Conservation (phyloP, 2,113 vertebrate species). For the Nibea albiflora region DNA sequence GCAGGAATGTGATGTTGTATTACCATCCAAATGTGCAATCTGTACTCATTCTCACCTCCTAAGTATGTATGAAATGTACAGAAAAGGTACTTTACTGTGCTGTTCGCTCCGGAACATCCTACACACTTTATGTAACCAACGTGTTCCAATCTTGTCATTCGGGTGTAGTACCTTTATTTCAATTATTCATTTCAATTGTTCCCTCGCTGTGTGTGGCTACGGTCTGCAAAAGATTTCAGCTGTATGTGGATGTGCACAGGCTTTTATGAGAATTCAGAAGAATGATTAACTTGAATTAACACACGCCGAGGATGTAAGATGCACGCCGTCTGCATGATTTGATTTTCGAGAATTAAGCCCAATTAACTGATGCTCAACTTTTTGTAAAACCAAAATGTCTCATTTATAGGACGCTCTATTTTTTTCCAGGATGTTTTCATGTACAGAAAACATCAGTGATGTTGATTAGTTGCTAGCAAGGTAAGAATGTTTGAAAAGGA, state of each 20-base stretch:
- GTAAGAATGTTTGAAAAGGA: slow-evolving; percentile 52
- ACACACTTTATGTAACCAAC: slow-evolving; percentile 66
- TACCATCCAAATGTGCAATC: slow-evolving; percentile 47
- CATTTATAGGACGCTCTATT: slow-evolving; percentile 6
- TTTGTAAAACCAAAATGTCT: slow-evolving; percentile 17
- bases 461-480: slow-evolving; percentile 53
- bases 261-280: slow-evolving; percentile 3
- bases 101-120: slow-evolving; percentile 53
- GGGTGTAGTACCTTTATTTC: slow-evolving; percentile 53
- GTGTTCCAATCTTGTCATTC: slow-evolving; percentile 55
- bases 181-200: slow-evolving; percentile 72
- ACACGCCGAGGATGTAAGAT: slow-evolving; percentile 8
- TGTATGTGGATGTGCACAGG: slow-evolving; percentile 7
- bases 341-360: slow-evolving; percentile 25
- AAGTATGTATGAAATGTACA: slow-evolving; percentile 38
- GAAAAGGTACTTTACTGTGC: slow-evolving; percentile 43
- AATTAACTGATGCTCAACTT: slow-evolving; percentile 17
- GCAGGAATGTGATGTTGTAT: slow-evolving; percentile 38
- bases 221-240: slow-evolving; percentile 42
- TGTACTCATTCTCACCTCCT: slow-evolving; percentile 15
- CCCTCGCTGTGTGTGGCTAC: slow-evolving; percentile 14
- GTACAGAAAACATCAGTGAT: slow-evolving; percentile 38
- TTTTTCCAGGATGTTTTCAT: background rate
- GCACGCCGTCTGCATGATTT: background rate
- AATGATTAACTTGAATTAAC: slow-evolving; percentile 7